Conservation (phyloP, 2,888 invertebrate genomes). For the Conops quadrifasciatus region DNA sequence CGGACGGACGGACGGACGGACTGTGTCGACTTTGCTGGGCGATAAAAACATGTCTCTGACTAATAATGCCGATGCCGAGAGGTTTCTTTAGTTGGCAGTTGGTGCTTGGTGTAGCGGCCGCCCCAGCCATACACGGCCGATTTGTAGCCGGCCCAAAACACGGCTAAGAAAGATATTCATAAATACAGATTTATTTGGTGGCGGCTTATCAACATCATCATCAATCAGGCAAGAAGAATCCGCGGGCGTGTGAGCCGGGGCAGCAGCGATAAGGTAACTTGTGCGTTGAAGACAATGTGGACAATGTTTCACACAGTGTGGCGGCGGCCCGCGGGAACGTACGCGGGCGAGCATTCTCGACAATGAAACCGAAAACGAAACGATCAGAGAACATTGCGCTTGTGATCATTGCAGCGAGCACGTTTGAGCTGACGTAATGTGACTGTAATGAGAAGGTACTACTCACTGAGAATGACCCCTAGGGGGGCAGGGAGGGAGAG, state of each 20-base stretch:
- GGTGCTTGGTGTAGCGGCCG: not conserved
- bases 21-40: too few relatives aligned
- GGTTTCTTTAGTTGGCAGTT: not conserved
- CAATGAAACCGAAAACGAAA: not conserved
- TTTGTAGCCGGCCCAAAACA: slow-evolving; percentile 14
- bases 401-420: not conserved
- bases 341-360: too few relatives aligned
- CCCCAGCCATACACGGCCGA: not conserved
- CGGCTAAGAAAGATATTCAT: slow-evolving; percentile 9
- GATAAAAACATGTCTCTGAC: slow-evolving; percentile 27
- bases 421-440: slow-evolving; percentile 28
- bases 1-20: too few relatives aligned
- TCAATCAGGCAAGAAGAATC: slow-evolving; percentile 17
- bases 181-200: slow-evolving; percentile 14
- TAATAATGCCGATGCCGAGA: not conserved
- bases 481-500: too few relatives aligned
- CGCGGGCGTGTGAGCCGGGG: not conserved
- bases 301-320: too few relatives aligned
- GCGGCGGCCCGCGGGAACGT: too few relatives aligned
- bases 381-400: not conserved
- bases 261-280: not conserved
- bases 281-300: not conserved
- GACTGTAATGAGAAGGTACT: slow-evolving; percentile 18
- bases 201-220: slow-evolving; percentile 20
- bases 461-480: too few relatives aligned